Percentiles rank a stretch among this genome's conserved stretches.
phyloP scores from a whole-genome alignment of 1,140 invertebrate species.

The Drosophila nannoptera region DNA sequence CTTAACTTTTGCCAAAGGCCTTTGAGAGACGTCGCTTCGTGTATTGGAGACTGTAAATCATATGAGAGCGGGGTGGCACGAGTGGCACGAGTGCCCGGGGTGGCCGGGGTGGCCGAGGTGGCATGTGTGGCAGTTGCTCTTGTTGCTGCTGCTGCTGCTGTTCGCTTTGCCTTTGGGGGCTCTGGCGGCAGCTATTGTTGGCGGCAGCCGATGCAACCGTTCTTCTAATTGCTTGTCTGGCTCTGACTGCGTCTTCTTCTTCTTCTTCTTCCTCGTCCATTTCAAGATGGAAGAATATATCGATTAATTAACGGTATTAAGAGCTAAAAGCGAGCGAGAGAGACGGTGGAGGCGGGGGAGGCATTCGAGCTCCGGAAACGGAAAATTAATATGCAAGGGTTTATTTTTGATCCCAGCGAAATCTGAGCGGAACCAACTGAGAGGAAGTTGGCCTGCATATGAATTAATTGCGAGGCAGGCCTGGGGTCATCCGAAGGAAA shows the following conservation, averaged over 20 bases:
- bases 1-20: conserved; percentile 72
- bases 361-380: conserved; percentile 43
- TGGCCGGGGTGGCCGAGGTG: not conserved
- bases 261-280: not conserved
- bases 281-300: conserved; percentile 40
- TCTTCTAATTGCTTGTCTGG: conserved; percentile 72
- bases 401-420: not conserved
- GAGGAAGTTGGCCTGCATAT: not conserved
- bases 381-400: conserved; percentile 45
- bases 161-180: conserved; percentile 14
- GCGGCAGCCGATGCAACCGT: conserved; percentile 27
- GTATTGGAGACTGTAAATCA: conserved; percentile 66
- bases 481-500: no score
- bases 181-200: conserved; percentile 14
- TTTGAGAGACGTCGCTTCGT: conserved; percentile 30
- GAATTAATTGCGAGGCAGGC: conserved; percentile 1
- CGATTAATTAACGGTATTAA: conserved; percentile 74
- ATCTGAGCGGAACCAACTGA: not conserved
- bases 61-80: conserved; percentile 31
- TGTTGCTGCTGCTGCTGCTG: conserved; percentile 47
- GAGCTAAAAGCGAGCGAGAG: conserved; percentile 60
- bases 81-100: no score
- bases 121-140: conserved; percentile 54
- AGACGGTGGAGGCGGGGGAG: conserved; percentile 30
- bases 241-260: conserved; percentile 20